Percentiles rank a stretch among this genome's conserved stretches.
Conservation (phyloP, 2,888 invertebrate genomes). For the Tricholauxania praeusta region DNA sequence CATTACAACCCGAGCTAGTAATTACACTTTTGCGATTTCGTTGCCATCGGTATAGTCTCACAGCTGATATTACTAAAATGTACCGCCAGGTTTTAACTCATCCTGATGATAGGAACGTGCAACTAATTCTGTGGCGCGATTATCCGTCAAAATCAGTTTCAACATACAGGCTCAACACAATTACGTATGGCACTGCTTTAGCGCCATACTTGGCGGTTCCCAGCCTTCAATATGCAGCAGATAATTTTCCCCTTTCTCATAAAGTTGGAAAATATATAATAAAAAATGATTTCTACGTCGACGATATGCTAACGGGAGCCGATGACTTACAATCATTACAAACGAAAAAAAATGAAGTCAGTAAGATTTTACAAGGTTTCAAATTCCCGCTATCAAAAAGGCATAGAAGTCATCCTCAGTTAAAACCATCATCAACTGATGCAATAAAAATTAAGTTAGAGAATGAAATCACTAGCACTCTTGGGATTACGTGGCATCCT, state of each 20-base stretch:
- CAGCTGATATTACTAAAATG: slow-evolving; percentile 23
- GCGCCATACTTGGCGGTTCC: slow-evolving; percentile 16
- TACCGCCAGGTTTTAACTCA: slow-evolving; percentile 23
- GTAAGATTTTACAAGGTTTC: background rate
- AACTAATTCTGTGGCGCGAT: slow-evolving; percentile 6
- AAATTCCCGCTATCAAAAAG: background rate
- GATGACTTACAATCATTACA: background rate
- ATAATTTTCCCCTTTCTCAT: slow-evolving; percentile 12
- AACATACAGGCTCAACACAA: slow-evolving; percentile 17
- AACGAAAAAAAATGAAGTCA: background rate
- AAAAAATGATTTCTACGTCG: slow-evolving; percentile 28
- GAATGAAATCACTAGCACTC: slow-evolving; percentile 15
- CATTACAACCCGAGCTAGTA: slow-evolving; percentile 19
- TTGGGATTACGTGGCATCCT: slow-evolving; percentile 33
- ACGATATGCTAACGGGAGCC: slow-evolving; percentile 22
- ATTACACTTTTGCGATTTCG: slow-evolving; percentile 22
- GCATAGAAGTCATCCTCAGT: slow-evolving; percentile 8
- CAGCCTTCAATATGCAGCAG: slow-evolving; percentile 19
- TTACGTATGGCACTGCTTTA: slow-evolving; percentile 30
- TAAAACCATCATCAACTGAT: background rate
- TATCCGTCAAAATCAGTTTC: background rate
- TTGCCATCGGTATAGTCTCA: slow-evolving; percentile 22
- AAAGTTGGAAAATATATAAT: slow-evolving; percentile 16
- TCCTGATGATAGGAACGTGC: background rate
- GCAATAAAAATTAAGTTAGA: slow-evolving; percentile 11